phyloP scores from a whole-genome alignment of 1,140 invertebrate species.

The Catajapyx aquilonaris region DNA sequence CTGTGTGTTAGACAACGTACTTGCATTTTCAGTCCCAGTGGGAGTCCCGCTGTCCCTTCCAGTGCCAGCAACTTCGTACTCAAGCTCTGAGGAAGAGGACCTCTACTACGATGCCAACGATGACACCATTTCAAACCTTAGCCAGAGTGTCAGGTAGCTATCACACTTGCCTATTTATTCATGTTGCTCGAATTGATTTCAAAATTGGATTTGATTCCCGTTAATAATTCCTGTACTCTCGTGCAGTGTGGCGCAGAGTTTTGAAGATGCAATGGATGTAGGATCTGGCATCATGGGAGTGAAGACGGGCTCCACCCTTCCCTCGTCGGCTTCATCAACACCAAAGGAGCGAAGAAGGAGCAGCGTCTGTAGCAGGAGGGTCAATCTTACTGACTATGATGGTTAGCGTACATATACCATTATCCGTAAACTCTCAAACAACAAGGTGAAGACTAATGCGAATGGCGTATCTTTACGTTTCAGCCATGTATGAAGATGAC shows the following conservation, averaged over 20 bases:
- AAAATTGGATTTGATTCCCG: too few relatives aligned
- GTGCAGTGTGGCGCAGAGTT: too few relatives aligned
- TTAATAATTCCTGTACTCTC: too few relatives aligned
- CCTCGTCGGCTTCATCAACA: not conserved
- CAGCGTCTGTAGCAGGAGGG: not conserved
- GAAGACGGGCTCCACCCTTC: not conserved
- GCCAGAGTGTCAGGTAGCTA: too few relatives aligned
- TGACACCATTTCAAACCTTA: constrained; percentile 19
- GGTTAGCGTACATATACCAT: too few relatives aligned
- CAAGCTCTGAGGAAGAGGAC: constrained; percentile 82
- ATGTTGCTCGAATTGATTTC: too few relatives aligned
- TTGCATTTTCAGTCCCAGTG: constrained; percentile 3
- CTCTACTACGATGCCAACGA: constrained; percentile 90
- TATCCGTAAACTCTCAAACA: not conserved
- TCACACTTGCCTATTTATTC: too few relatives aligned
- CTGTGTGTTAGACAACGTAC: not conserved
- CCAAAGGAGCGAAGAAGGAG: not conserved
- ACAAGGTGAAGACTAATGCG: not conserved
- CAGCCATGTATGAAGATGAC: constrained; percentile 70
- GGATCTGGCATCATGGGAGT: not conserved
- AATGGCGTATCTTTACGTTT: constrained; percentile 17
- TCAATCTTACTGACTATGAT: not conserved
- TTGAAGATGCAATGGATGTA: too few relatives aligned
- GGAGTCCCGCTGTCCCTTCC: constrained; percentile 28
- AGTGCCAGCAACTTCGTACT: constrained; percentile 81